These are phyloP conservation scores for Salvelinus alpinus DNA, from an alignment of 2,113 vertebrate species.

Conservation along the genomic window DNA sequence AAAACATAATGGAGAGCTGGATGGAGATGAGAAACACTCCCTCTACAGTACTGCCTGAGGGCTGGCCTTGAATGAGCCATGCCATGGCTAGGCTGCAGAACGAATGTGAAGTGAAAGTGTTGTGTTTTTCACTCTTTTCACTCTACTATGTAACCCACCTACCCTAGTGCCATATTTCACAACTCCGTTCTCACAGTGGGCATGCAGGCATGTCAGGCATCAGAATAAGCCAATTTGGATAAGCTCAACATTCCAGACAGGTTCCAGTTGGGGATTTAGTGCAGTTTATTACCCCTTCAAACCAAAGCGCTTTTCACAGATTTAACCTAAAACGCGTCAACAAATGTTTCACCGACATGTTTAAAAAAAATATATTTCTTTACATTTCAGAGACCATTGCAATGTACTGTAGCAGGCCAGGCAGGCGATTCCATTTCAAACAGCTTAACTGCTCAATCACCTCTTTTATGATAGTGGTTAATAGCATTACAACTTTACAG, in stretches of 20 bases:
- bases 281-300: conserved; percentile 45
- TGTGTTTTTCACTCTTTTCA: conserved; percentile 46
- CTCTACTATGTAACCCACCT: background rate
- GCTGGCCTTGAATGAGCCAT: conserved; percentile 31
- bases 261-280: conserved; percentile 65
- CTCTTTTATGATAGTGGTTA: conserved; percentile 15
- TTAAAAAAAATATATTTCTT: conserved; percentile 7
- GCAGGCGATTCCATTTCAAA: conserved; percentile 22
- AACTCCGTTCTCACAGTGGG: conserved; percentile 46
- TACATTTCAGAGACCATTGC: conserved; percentile 27
- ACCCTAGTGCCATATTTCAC: background rate
- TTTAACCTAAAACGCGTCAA: conserved; percentile 51
- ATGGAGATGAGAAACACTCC: conserved; percentile 15
- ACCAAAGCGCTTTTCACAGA: conserved; percentile 38
- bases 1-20: conserved; percentile 6
- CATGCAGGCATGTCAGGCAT: conserved; percentile 47
- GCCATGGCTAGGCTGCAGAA: background rate
- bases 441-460: conserved; percentile 17
- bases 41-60: background rate
- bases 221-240: conserved; percentile 66
- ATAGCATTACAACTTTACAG: conserved; percentile 35
- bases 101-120: conserved; percentile 18
- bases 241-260: conserved; percentile 66
- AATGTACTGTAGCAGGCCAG: conserved; percentile 19
- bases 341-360: conserved; percentile 55